Base-by-base conservation (phyloP, 2,113 vertebrate genomes). In the Ginglymostoma cirratum region DNA sequence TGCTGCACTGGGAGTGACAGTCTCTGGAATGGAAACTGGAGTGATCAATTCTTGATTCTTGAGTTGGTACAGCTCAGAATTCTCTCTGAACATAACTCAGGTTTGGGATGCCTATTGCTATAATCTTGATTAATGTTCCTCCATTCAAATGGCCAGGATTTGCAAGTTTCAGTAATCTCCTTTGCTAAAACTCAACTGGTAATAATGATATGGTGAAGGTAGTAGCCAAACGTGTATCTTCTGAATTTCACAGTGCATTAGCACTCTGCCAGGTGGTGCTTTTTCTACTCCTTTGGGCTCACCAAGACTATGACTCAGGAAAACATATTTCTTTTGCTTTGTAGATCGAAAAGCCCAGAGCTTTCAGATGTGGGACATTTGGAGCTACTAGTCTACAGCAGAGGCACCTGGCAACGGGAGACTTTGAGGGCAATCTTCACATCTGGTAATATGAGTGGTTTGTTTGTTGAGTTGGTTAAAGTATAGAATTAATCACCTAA, bases 331-430 rank as follows among this genome's bases (percentile, higher is more conserved):
- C 17, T 93, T 65, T 66, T n/a, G 19, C 80, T 42, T 83, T 83
- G 76, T 48, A 96, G 96, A 89, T 90, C 1, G 86, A 96, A 48
- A 96, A 96, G 42, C 55, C 86, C 24, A 94, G 30, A 69, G 55
- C 86, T 3, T 96, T 94, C n/a, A 93, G 87, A 34, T 96, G 96
- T 52, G 96, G 80, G 5, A 96, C 96, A 8, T 96, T 96, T 19
- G 96, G 96, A 72, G 86, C 96, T 1, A 55, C 96, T 19, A 94
- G 66, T 52, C 86, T 96, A 8, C 55, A 85, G 42, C 78, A 96
- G 78, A 85, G 96, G 67, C 65, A 96, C 65, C 96, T 96, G 66
- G 96, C 96, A 6, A 96, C 96, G 21, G 96, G 96, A n/a, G 86
- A 96, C 67, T 92, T 96, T 69, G 78, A 65, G 30, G 96, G 96